Conservation (phyloP, 2,113 vertebrate species). For the Gnathonemus echidnorhynchus region DNA sequence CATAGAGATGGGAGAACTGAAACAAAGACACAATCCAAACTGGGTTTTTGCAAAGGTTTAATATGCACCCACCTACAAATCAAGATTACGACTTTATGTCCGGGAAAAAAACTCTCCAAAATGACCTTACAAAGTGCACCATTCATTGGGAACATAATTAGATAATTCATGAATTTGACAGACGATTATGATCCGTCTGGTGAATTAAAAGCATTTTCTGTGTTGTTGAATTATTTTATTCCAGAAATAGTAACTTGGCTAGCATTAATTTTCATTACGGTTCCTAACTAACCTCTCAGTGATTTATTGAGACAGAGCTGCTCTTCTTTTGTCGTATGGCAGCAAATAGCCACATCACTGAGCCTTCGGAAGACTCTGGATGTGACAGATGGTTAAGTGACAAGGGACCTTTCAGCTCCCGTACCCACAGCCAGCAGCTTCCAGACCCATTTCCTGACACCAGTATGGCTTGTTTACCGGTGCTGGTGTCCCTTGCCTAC, state of each 20-base stretch:
- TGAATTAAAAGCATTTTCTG: background rate
- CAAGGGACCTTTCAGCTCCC: background rate
- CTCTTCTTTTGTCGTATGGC: background rate
- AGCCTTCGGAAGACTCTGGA: background rate
- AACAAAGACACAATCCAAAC: background rate
- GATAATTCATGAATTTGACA: background rate
- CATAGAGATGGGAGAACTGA: background rate
- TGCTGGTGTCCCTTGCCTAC: background rate
- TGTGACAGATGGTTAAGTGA: background rate
- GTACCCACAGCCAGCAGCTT: background rate
- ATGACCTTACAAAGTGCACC: background rate
- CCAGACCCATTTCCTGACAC: background rate
- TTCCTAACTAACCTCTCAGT: background rate
- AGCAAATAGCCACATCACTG: background rate
- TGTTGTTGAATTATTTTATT: background rate
- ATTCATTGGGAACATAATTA: background rate
- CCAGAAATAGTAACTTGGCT: background rate
- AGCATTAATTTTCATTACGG: background rate
- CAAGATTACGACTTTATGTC: background rate
- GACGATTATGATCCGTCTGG: background rate
- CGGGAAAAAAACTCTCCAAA: background rate
- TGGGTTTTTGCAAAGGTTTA: background rate
- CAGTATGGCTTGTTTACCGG: background rate
- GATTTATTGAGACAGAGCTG: background rate
- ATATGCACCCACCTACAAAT: background rate